Evolutionary conservation across 2,888 invertebrate genomes (phyloP).

Genomic region (Dermolepida albohirtum): DNA sequence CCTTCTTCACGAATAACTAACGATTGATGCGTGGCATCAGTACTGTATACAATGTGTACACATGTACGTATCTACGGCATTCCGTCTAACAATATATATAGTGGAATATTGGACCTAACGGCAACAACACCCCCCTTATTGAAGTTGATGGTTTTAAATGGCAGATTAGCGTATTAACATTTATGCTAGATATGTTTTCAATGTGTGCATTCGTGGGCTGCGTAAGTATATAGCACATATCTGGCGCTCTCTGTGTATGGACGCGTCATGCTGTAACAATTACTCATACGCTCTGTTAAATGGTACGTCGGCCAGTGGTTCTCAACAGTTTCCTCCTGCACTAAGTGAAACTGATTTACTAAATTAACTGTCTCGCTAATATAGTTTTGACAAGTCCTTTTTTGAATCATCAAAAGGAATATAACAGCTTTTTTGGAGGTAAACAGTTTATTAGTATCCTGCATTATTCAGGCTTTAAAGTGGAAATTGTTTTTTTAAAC

Average conservation of each 20-base stretch:
- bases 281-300: slow-evolving; percentile 56
- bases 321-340: slow-evolving; percentile 37
- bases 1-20: too few species aligned
- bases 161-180: slow-evolving; percentile 65
- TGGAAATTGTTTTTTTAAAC: too few species aligned
- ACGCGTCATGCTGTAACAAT: slow-evolving; percentile 58
- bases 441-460: too few species aligned
- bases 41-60: too few species aligned
- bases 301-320: slow-evolving; percentile 47
- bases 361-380: too few species aligned
- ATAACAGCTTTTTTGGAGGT: too few species aligned
- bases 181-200: slow-evolving; percentile 63
- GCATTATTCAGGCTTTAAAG: too few species aligned
- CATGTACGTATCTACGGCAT: too few species aligned
- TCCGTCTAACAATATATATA: slow-evolving; percentile 30
- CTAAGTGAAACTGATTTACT: too few species aligned
- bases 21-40: too few species aligned
- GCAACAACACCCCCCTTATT: slow-evolving; percentile 49
- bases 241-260: slow-evolving; percentile 50
- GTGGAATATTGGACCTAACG: slow-evolving; percentile 46
- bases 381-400: too few species aligned
- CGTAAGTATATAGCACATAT: slow-evolving; percentile 58
- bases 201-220: slow-evolving; percentile 60
- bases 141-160: slow-evolving; percentile 63
- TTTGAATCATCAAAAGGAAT: too few species aligned